Percentiles rank a stretch among this genome's conserved stretches.
phyloP scores from a whole-genome alignment of 2,888 invertebrate species.

The Acleris emargana region DNA sequence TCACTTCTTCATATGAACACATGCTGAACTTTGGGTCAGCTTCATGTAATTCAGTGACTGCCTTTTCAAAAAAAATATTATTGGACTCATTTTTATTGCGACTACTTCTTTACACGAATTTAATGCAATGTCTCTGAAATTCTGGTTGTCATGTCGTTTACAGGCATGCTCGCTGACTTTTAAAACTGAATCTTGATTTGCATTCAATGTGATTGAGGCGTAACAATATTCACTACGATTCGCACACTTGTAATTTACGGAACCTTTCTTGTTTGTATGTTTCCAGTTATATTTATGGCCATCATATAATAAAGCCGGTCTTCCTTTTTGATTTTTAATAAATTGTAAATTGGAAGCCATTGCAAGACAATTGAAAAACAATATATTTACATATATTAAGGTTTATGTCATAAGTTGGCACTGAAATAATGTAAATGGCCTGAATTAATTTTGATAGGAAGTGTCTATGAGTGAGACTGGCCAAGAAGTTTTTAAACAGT shows the following conservation, averaged over 20 bases:
- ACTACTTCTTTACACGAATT: too few species aligned
- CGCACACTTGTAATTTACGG: constrained; percentile 7
- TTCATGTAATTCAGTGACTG: too few species aligned
- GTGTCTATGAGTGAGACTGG: constrained; percentile 1
- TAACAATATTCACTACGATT: constrained; percentile 1
- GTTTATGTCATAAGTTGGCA: constrained; percentile 45
- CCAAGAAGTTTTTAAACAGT: background rate
- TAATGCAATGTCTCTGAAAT: too few species aligned
- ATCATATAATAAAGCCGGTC: background rate
- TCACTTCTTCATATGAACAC: too few species aligned
- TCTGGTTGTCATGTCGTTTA: too few species aligned
- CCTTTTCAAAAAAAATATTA: too few species aligned
- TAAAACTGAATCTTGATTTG: constrained; percentile 12
- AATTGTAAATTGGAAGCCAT: constrained; percentile 58
- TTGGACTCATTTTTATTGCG: too few species aligned
- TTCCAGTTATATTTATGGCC: constrained; percentile 6
- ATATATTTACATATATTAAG: constrained; percentile 48
- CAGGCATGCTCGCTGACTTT: background rate
- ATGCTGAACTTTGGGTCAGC: too few species aligned
- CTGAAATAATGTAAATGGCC: constrained; percentile 61
- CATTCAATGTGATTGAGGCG: constrained; percentile 6
- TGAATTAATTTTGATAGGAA: constrained; percentile 43
- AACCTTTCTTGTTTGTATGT: constrained; percentile 12
- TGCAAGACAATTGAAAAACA: constrained; percentile 41
- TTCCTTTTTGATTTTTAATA: constrained; percentile 7